Evolutionary conservation across 2,113 vertebrate genomes (phyloP).

Genomic region (Platysternon megacephalum): DNA sequence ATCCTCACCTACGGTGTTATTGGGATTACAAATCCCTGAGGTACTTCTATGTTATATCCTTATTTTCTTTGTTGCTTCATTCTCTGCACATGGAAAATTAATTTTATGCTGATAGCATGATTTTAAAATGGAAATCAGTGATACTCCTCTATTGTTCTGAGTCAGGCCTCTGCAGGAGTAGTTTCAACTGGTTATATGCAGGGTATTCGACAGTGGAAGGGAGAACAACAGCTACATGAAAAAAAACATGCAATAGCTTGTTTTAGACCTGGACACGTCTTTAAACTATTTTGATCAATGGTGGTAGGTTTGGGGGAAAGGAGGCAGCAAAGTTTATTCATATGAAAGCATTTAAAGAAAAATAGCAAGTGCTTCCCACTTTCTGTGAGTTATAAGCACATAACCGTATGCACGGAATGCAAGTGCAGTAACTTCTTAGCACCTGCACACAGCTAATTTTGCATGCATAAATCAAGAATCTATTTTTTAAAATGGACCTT

Average conservation of each 20-base stretch:
- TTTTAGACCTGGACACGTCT: not conserved
- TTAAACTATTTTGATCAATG: not conserved
- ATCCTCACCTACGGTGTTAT: not conserved
- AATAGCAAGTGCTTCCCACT: not conserved
- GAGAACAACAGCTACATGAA: not conserved
- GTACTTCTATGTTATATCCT: not conserved
- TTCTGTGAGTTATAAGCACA: not conserved
- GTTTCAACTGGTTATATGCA: not conserved
- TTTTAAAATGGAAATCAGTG: not conserved
- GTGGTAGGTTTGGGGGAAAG: not conserved
- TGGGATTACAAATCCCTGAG: not conserved
- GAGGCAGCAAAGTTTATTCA: not conserved
- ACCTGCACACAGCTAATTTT: not conserved
- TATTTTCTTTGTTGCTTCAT: slow-evolving; percentile 4
- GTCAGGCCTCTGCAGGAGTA: not conserved
- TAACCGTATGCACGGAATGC: not conserved
- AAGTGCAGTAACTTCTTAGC: not conserved
- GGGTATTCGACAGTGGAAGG: not conserved
- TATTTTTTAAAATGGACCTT: not conserved
- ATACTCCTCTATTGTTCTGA: not conserved
- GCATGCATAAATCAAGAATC: not conserved
- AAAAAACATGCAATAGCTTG: not conserved
- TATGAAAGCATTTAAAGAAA: not conserved
- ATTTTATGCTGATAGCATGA: not conserved
- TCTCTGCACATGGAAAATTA: not conserved